phyloP scores from a whole-genome alignment of 2,888 invertebrate species.

The Nyleta sp. region DNA sequence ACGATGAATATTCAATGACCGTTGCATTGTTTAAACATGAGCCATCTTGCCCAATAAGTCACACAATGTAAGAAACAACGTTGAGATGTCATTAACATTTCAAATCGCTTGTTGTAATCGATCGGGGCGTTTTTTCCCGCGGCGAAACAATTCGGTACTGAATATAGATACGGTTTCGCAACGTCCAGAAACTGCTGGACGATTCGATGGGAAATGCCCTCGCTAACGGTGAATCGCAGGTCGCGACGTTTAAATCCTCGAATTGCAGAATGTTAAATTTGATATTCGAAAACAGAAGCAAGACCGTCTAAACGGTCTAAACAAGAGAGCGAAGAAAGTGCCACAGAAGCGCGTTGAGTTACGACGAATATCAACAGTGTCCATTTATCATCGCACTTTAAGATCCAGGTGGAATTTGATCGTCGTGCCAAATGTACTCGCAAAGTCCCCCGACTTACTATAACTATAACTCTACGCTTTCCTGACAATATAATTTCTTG shows the following conservation, averaged over 20 bases:
- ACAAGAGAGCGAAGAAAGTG: conserved; percentile 48
- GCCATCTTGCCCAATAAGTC: conserved; percentile 9
- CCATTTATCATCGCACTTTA: conserved; percentile 67
- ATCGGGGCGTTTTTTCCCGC: conserved; percentile 1
- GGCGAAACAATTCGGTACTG: not conserved
- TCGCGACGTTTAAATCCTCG: not conserved
- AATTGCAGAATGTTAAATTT: not conserved
- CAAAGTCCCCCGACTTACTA: conserved; percentile 38
- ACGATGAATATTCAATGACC: conserved; percentile 29
- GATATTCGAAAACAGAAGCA: not conserved
- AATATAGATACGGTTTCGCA: conserved; percentile 1
- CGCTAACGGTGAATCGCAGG: not conserved
- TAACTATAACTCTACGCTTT: conserved; percentile 54
- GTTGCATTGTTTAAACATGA: conserved; percentile 24
- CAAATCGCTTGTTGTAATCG: conserved; percentile 33
- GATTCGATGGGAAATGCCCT: too few relatives aligned
- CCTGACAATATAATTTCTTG: conserved; percentile 55
- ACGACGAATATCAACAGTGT: conserved; percentile 60
- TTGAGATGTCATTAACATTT: conserved; percentile 45
- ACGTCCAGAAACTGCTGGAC: conserved; percentile 10
- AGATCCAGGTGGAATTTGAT: conserved; percentile 66
- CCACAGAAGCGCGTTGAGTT: conserved; percentile 41
- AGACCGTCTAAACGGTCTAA: conserved; percentile 23
- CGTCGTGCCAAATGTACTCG: conserved; percentile 67
- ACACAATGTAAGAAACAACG: conserved; percentile 7